A percentile compares a stretch with the other conserved stretches of the same genome.
Conservation (phyloP, 2,888 invertebrate species). For the Punctoribates punctum region DNA sequence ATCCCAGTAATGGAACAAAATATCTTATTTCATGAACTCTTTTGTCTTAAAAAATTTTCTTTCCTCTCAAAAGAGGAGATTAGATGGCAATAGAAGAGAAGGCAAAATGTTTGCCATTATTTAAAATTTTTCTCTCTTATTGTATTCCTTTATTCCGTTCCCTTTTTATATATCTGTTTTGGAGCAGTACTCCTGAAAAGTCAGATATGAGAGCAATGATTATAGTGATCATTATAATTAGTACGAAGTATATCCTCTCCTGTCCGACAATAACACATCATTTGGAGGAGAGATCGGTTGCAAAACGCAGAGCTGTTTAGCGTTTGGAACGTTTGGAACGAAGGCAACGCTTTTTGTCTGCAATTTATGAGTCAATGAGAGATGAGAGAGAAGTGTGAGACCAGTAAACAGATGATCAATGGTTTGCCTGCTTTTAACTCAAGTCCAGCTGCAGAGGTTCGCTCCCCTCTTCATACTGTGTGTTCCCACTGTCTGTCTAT, state of each 20-base stretch:
- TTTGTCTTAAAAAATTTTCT: background rate
- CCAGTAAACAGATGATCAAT: background rate
- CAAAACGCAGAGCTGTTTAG: too few relatives aligned
- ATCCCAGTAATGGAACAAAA: background rate
- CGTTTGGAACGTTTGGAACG: background rate
- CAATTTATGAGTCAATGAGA: background rate
- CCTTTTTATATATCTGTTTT: too few relatives aligned
- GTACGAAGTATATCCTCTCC: too few relatives aligned
- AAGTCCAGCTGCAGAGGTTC: constrained; percentile 27
- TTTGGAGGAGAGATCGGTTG: too few relatives aligned
- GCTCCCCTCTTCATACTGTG: background rate
- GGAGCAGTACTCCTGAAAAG: too few relatives aligned
- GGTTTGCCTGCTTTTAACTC: background rate
- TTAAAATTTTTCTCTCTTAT: background rate
- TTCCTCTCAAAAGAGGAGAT: background rate
- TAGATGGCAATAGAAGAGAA: background rate
- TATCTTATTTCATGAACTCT: background rate
- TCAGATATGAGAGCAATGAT: too few relatives aligned
- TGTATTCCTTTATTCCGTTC: background rate
- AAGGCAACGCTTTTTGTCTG: background rate
- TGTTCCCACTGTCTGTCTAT: background rate
- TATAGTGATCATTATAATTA: too few relatives aligned
- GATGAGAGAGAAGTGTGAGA: constrained; percentile 14
- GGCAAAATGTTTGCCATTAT: background rate
- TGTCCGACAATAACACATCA: too few relatives aligned